Conservation (phyloP, 2,888 invertebrate genomes). For the Machimus atricapillus region DNA sequence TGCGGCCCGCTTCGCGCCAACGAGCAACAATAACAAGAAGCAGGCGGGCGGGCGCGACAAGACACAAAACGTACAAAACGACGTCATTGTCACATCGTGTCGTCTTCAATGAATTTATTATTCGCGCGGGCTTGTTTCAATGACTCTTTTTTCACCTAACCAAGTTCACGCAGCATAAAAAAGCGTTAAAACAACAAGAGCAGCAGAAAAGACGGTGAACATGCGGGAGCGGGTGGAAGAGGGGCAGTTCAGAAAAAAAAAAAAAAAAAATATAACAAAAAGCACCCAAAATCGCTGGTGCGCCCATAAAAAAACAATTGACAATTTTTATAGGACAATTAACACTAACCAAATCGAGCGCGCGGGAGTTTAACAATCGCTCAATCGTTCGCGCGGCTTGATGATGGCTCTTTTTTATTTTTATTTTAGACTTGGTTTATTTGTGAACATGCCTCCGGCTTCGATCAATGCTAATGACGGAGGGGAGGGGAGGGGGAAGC, state of each 20-base stretch:
- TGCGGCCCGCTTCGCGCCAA: background rate
- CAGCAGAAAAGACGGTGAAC: background rate
- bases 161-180: slow-evolving; percentile 11
- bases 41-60: background rate
- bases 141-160: slow-evolving; percentile 5
- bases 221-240: background rate
- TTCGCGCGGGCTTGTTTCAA: slow-evolving; percentile 9
- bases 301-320: slow-evolving; percentile 13
- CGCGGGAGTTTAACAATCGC: background rate
- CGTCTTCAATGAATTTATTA: slow-evolving; percentile 13
- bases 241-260: background rate
- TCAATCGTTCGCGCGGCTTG: background rate
- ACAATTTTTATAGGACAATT: slow-evolving; percentile 37
- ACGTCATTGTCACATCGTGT: background rate
- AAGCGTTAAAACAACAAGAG: background rate
- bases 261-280: background rate
- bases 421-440: background rate
- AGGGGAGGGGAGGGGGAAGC: background rate
- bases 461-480: slow-evolving; percentile 20
- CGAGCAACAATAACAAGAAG: background rate
- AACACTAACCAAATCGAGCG: slow-evolving; percentile 3
- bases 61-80: background rate
- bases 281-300: background rate
- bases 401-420: background rate
- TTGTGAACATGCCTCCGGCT: background rate